These are phyloP conservation scores for Formica selysi DNA, from an alignment of 1,140 invertebrate species.

Conservation along the genomic window DNA sequence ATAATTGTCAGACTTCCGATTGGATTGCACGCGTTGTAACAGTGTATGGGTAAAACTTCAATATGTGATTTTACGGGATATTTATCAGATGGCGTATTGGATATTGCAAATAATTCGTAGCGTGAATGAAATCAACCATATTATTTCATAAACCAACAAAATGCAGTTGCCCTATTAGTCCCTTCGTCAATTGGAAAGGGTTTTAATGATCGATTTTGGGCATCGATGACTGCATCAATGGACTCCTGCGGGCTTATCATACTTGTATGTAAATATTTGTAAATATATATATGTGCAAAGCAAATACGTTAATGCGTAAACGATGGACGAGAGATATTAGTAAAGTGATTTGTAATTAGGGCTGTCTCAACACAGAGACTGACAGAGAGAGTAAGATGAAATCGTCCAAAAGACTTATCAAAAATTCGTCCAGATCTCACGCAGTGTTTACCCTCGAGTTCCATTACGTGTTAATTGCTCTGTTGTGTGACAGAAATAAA, in stretches of 20 bases:
- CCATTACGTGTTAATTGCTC: constrained; percentile 33
- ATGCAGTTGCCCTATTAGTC: constrained; percentile 48
- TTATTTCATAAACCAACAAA: constrained; percentile 61
- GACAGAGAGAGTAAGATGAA: constrained; percentile 31
- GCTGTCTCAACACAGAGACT: constrained; percentile 9
- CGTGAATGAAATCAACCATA: constrained; percentile 59
- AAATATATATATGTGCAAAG: constrained; percentile 81
- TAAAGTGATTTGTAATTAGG: constrained; percentile 57
- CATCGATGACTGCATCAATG: constrained; percentile 73
- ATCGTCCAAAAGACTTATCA: constrained; percentile 51
- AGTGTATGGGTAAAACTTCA: constrained; percentile 6
- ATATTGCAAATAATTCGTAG: constrained; percentile 68
- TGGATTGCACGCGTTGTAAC: constrained; percentile 10
- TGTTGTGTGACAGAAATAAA: constrained; percentile 21
- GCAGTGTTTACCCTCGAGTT: constrained; percentile 60
- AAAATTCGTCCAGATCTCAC: constrained; percentile 65
- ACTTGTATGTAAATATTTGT: constrained; percentile 83
- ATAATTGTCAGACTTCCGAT: not conserved
- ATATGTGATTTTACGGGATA: constrained; percentile 14
- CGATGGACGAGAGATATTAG: constrained; percentile 39
- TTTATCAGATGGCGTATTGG: constrained; percentile 8
- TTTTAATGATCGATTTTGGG: constrained; percentile 70
- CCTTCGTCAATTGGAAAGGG: constrained; percentile 36
- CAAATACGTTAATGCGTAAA: constrained; percentile 60
- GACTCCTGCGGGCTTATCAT: constrained; percentile 76